Base-by-base conservation (phyloP, 1,140 invertebrate species). In the Sipha flava region DNA sequence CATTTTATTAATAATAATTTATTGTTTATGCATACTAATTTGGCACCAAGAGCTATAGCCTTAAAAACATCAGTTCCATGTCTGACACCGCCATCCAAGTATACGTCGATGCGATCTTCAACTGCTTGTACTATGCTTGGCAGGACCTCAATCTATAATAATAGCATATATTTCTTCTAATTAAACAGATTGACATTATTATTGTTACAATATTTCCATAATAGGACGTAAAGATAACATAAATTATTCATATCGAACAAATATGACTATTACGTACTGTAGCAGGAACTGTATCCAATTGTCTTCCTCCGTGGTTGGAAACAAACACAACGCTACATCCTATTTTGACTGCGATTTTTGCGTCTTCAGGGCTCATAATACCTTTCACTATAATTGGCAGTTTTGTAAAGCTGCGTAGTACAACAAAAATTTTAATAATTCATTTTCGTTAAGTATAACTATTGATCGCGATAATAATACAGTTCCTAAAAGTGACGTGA, bases 341-440 rank as follows among this genome's bases (percentile, higher is more conserved):
- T 62, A 89, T 86, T 83, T 95, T 86, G 0, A 91, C 86, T 0
- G 92, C 95, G 80, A 92, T 85, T 14, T 90, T 81, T 0, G 95
- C 95, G 87, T 98, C 96, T 83, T 96, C 93, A 1, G 88, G 89
- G 9, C 94, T 94, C 34, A 98, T 85, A 79, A 98, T 90, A 21
- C 96, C 96, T 87, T 98, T 98, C 1, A 95, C 87, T 47, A 98
- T 87, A 26, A 98, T 89, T 2, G 96, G 95, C 18, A 98, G 84
- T 7, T 87, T 88, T 0, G 94, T 95, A 16, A 92, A 87, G 47
- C 90, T 92, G n/a, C n/a, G 80, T 57, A 86, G 86, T 80, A 81
- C 49, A 70, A 0, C 26, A 70, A n/a, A n/a, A n/a, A n/a, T n/a
- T 81, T 62, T 72, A 29, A 40, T 21, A 31, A 59, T 62, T 21